Evolutionary conservation across 2,113 vertebrate species (phyloP).

Genomic region (Chlamydotis undulata): DNA sequence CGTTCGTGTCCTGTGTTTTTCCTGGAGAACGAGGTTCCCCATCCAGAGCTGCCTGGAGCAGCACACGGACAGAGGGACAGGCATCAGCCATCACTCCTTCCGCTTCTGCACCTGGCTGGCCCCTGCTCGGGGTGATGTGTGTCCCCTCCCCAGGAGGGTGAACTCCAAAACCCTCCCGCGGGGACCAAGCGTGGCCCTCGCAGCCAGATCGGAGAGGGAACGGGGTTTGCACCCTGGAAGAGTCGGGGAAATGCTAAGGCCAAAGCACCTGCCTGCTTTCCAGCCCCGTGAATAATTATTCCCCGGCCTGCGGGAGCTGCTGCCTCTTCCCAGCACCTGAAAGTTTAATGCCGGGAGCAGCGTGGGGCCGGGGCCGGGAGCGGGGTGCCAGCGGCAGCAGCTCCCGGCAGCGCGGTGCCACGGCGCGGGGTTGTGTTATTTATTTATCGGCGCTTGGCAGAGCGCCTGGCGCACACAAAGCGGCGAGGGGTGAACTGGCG

Average conservation of each 20-base stretch:
- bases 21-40: neutral
- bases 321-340: neutral
- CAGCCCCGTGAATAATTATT: neutral
- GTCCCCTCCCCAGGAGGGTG: fast-evolving
- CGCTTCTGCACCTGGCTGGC: too few species aligned
- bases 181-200: fast-evolving
- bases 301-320: neutral
- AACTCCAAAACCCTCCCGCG: neutral
- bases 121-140: too few species aligned
- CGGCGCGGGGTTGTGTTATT: slow-evolving; percentile 4
- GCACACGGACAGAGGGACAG: fast-evolving
- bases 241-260: neutral
- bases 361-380: neutral
- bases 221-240: neutral
- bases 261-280: neutral
- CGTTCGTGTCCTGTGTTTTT: neutral
- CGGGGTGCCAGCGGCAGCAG: neutral
- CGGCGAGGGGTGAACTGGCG: neutral
- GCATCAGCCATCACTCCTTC: too few species aligned
- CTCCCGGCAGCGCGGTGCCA: neutral
- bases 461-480: slow-evolving; percentile 33
- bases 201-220: fast-evolving
- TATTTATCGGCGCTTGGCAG: slow-evolving; percentile 50
- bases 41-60: neutral
- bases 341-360: neutral